Evolutionary conservation across 2,888 invertebrate species (phyloP), one percentile per base, ranked within the genome.

Genomic region (Philhelius pedissequus): DNA sequence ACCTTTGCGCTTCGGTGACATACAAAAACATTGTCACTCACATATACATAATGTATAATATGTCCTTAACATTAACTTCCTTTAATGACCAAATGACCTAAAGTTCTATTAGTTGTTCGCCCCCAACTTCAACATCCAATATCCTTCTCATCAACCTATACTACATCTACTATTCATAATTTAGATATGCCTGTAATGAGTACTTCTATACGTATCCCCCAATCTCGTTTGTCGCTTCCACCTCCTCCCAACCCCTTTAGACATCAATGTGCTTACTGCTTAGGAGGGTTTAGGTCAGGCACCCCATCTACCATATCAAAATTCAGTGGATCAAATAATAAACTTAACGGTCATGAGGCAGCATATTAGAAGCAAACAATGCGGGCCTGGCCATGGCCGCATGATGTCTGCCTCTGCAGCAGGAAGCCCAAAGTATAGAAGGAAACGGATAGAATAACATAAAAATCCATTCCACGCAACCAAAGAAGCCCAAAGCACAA

Each of bases 331-430:
- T 76, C 75, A 84, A 84, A 84, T 84, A 84, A 84, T 84, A 75
- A 84, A 84, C 80, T 84, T 80, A 84, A 80, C 84, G 84, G 84
- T 84, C 80, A 80, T 80, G 80, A 84, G 75, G 68, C 84, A 84
- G 80, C 84, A 84, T 79, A 84, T 84, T 76, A 80, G 80, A 71
- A 80, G 84, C 80, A 71, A 79, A 79, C 80, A 80, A 79, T 84
- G 52, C 78, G 62, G 77, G 73, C 48, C 74, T 27, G 18, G 69
- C 54, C 71, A 40, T 27, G 18, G 69, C 54, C 71, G 50, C 35
- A 27, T 40, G 66, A 48, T 71, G 71, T 38, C 50, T 60, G 38
- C 43, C 40, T 69, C 40, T 13, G 48, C 48, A 48, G 58, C 78
- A 69, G 58, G 48, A 64, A 70, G 56, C 35, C 22, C 35, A n/a